These are phyloP conservation scores for Macropis europaea DNA, from an alignment of 2,888 invertebrate genomes.

Conservation along the genomic window DNA sequence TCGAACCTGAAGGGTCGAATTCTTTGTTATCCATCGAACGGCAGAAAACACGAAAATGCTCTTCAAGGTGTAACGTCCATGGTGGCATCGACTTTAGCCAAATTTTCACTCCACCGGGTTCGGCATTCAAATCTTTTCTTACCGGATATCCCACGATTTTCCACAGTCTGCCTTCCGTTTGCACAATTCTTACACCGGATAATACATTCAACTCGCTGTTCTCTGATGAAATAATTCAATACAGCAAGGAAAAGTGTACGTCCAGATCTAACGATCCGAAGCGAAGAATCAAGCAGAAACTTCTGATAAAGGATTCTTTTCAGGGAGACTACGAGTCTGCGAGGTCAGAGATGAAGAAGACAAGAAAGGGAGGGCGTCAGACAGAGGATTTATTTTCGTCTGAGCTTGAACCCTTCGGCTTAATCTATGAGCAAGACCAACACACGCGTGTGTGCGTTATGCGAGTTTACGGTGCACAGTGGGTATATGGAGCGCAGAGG, in stretches of 20 bases:
- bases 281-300: too few species aligned
- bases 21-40: conserved; percentile 21
- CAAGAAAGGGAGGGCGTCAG: conserved; percentile 28
- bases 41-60: conserved; percentile 9
- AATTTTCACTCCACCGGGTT: neutral
- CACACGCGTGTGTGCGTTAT: conserved; percentile 29
- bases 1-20: neutral
- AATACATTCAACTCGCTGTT: too few species aligned
- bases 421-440: conserved; percentile 40
- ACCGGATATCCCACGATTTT: too few species aligned
- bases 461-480: conserved; percentile 48
- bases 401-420: conserved; percentile 50
- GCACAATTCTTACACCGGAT: too few species aligned
- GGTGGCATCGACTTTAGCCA: neutral
- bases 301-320: too few species aligned
- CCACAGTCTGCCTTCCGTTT: too few species aligned
- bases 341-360: too few species aligned
- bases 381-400: conserved; percentile 55
- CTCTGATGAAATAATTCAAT: too few species aligned
- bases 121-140: neutral
- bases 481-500: conserved; percentile 70
- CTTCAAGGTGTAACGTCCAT: neutral
- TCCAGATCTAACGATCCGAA: too few species aligned
- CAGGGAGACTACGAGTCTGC: too few species aligned
- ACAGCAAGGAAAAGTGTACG: too few species aligned